These are phyloP conservation scores for Asbolus verrucosus DNA, from an alignment of 1,140 invertebrate species.

Conservation along the genomic window DNA sequence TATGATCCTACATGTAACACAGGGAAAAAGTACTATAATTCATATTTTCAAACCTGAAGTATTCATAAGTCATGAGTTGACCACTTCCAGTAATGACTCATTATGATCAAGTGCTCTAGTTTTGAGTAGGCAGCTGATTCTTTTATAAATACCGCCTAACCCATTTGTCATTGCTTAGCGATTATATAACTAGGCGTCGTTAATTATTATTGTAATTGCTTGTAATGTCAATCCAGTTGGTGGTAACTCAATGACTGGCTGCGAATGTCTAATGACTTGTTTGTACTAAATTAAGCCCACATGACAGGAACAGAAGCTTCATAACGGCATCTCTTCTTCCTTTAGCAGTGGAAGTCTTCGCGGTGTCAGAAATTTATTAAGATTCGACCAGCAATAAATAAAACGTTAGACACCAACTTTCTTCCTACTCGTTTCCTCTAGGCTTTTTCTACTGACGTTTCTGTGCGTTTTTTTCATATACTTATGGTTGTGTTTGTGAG, in stretches of 20 bases:
- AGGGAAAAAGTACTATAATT: conserved; percentile 43
- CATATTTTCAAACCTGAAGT: conserved; percentile 35
- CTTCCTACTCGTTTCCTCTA: too few species aligned
- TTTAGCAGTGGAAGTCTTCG: too few species aligned
- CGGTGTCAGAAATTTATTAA: too few species aligned
- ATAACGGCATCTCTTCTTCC: too few species aligned
- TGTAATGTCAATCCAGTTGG: conserved; percentile 15
- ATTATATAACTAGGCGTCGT: conserved; percentile 33
- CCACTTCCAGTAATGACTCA: conserved; percentile 46
- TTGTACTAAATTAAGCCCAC: conserved; percentile 7
- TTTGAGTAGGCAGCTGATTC: conserved; percentile 44
- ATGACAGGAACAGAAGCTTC: too few species aligned
- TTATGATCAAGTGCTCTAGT: conserved; percentile 50
- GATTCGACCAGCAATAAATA: too few species aligned
- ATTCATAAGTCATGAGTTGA: conserved; percentile 44
- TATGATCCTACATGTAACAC: conserved; percentile 32
- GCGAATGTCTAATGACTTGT: conserved; percentile 5
- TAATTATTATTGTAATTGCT: conserved; percentile 40
- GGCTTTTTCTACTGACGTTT: too few species aligned
- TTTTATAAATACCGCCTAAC: conserved; percentile 42
- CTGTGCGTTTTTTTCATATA: too few species aligned
- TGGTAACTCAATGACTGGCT: conserved; percentile 4
- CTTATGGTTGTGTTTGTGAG: too few species aligned
- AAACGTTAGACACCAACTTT: too few species aligned
- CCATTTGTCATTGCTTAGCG: conserved; percentile 39